Conservation (phyloP, 2,888 invertebrate species). For the Boloria euphrosyne region DNA sequence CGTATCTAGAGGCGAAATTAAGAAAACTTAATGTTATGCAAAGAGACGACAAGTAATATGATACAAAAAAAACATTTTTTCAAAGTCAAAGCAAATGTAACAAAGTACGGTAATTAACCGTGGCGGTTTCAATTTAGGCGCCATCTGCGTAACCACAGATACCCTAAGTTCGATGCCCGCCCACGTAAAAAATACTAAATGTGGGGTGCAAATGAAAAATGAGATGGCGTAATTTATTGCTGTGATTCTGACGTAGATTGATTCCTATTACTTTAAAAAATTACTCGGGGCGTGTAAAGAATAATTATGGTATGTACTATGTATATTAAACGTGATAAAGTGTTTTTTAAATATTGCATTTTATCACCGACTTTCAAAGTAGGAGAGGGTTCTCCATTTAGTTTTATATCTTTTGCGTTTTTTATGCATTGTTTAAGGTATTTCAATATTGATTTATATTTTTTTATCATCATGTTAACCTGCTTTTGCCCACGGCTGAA, state of each 20-base stretch:
- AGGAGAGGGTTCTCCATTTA: no score
- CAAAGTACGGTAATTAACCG: slow-evolving; percentile 17
- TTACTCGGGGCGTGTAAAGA: not conserved
- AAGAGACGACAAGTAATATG: no score
- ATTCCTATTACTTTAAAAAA: slow-evolving; percentile 20
- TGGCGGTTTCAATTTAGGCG: slow-evolving; percentile 14
- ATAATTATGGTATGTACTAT: not conserved
- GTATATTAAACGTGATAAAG: no score
- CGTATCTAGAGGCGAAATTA: no score
- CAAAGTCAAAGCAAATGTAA: slow-evolving; percentile 1
- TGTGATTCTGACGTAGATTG: slow-evolving; percentile 23
- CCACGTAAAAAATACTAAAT: slow-evolving; percentile 7
- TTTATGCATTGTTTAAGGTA: no score
- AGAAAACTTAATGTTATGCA: no score
- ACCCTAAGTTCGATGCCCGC: slow-evolving; percentile 17
- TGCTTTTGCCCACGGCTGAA: no score
- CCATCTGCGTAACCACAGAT: slow-evolving; percentile 23
- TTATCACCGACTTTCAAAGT: no score
- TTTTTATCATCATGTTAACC: no score
- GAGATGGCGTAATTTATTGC: slow-evolving; percentile 9
- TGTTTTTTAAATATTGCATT: no score
- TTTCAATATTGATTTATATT: no score
- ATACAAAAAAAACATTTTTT: not conserved
- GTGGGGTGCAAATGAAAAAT: slow-evolving; percentile 20
- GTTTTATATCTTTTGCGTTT: no score